Conservation (phyloP, 2,888 invertebrate genomes). For the Lathronympha strigana region DNA sequence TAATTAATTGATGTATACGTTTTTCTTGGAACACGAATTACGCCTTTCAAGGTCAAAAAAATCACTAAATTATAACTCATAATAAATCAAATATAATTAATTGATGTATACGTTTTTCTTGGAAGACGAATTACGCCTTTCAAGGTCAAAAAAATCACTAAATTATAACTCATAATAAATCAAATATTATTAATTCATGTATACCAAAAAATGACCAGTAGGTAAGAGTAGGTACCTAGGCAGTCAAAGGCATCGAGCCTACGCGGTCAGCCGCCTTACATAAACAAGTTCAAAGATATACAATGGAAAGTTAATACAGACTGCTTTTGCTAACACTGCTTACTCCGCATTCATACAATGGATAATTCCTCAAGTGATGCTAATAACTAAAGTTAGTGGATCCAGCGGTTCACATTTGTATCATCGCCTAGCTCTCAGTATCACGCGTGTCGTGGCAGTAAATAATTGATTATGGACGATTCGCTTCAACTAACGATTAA, state of each 20-base stretch:
- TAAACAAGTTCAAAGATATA: too few relatives aligned
- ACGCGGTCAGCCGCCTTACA: too few relatives aligned
- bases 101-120: conserved; percentile 12
- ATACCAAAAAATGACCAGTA: conserved; percentile 17
- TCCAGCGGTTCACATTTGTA: too few relatives aligned
- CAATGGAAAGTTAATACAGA: background rate
- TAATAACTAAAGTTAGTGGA: background rate
- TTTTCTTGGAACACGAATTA: too few relatives aligned
- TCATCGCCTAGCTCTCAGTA: too few relatives aligned
- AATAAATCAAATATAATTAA: background rate
- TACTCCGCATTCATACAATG: too few relatives aligned
- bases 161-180: background rate
- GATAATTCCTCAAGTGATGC: background rate
- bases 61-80: conserved; percentile 1
- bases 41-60: conserved; percentile 26
- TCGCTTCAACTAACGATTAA: too few relatives aligned
- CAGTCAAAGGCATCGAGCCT: too few relatives aligned
- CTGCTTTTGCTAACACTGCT: background rate
- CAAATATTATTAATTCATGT: background rate
- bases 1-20: too few relatives aligned
- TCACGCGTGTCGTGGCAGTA: too few relatives aligned
- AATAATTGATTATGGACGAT: too few relatives aligned
- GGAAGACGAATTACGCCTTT: too few relatives aligned
- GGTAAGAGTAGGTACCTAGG: background rate
- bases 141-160: conserved; percentile 22